Base-by-base conservation (phyloP, 1,140 invertebrate species). In the Psilanteris sp. region DNA sequence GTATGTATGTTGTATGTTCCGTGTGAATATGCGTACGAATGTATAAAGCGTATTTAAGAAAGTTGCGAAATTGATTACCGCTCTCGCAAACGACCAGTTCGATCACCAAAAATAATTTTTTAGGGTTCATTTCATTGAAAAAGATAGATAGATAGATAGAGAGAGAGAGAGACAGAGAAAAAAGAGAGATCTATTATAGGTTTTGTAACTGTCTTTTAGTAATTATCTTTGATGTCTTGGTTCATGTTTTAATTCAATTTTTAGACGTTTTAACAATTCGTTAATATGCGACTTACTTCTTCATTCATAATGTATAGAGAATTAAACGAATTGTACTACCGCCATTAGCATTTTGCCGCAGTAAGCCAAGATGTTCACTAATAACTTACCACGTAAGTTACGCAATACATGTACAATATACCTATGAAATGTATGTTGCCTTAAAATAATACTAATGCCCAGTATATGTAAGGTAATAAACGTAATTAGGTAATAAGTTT, bases 1-100 rank as follows among this genome's bases (percentile, higher is more conserved):
- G 75, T 72, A 77, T 81, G 73, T 57, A 77, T 75, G 44, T 59
- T 70, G 54, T 70, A 61, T 70, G 66, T 70, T 54, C 36, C 44
- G 62, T 78, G 77, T 79, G 71, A 73, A 70, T 77, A 75, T 59
- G 68, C 41, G 48, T 73, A 70, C 67, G 57, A 55, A 57, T 72
- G 76, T 52, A 52, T 72, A 77, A 62, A 48, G 50, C 70, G 50
- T 74, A 74, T 61, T 67, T 74, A 52, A 74, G 59, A 46, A 61
- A 61, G 37, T 54, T 39, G 36, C 54, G 37, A 62, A 67, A 57
- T 74, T 61, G 16, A 66, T 73, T 57, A 20, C 36, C 20, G 44
- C 37, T 66, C 50, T 72, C 44, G 62, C 68, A 39, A 39, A 50
- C 52, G 46, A 36, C 16, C 39, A 59, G 62, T 48, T 68, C 52